A percentile compares a stretch with the other conserved stretches of the same genome.
These are phyloP conservation scores for Platycheirus albimanus DNA, from an alignment of 2,888 invertebrate genomes.

Conservation along the genomic window DNA sequence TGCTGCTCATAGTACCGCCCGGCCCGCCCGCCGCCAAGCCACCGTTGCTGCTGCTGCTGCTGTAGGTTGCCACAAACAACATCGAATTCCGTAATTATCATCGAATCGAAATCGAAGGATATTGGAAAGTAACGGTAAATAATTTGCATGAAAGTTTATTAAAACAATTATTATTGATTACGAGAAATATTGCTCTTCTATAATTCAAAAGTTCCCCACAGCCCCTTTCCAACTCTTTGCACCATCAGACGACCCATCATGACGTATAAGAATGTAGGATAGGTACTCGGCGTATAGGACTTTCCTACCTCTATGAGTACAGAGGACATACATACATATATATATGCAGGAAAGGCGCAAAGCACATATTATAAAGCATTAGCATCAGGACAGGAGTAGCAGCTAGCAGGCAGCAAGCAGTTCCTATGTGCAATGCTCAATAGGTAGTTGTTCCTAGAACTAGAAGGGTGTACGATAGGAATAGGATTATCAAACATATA, in stretches of 20 bases:
- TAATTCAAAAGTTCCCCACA: constrained; percentile 61
- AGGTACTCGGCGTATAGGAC: no score
- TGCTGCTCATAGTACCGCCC: neutral
- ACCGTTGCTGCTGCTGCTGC: no score
- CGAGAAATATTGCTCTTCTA: constrained; percentile 72
- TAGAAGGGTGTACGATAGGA: constrained; percentile 54
- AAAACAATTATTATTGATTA: constrained; percentile 74
- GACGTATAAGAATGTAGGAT: constrained; percentile 8
- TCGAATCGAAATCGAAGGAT: constrained; percentile 72
- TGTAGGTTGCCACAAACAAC: constrained; percentile 65
- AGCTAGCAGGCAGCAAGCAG: neutral
- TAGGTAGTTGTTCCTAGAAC: constrained; percentile 53
- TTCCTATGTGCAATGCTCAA: constrained; percentile 45
- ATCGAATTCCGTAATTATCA: constrained; percentile 73
- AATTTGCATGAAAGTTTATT: constrained; percentile 74
- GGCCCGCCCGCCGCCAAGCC: no score
- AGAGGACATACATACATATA: no score
- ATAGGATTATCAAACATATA: constrained; percentile 61
- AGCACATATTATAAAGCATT: constrained; percentile 23
- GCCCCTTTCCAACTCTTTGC: neutral
- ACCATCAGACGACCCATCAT: constrained; percentile 10
- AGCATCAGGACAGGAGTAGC: neutral
- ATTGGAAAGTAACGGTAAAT: constrained; percentile 74
- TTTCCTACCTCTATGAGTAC: neutral
- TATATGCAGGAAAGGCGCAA: constrained; percentile 26